Conservation (phyloP, 92 coral and sea anemone genomes). For the Palythoa caribaeorum region DNA sequence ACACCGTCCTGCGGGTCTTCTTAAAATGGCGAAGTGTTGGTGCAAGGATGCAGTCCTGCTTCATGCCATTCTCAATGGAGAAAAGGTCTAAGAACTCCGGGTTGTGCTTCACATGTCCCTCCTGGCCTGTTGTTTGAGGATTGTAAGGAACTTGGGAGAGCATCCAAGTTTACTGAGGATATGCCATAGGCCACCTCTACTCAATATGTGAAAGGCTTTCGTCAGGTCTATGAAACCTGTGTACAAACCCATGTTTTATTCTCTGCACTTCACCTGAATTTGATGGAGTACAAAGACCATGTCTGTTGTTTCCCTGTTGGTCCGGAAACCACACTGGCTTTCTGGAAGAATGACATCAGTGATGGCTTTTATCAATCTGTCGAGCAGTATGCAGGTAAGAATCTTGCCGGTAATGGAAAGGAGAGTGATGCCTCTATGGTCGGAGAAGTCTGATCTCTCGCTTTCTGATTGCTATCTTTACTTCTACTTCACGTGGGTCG, state of each 20-base stretch:
- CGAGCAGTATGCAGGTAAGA: background rate
- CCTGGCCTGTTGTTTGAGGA: background rate
- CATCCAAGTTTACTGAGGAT: background rate
- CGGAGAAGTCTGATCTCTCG: too few species aligned
- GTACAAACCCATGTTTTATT: background rate
- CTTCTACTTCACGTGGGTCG: too few species aligned
- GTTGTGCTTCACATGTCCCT: background rate
- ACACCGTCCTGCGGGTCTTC: too few species aligned
- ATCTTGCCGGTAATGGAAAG: background rate
- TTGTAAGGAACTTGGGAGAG: background rate
- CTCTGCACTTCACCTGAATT: background rate
- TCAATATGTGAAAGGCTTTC: background rate
- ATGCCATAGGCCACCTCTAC: background rate
- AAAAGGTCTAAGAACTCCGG: too few species aligned
- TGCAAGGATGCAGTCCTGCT: too few species aligned
- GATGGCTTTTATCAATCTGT: too few species aligned
- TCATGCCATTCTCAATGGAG: too few species aligned
- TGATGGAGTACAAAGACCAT: background rate
- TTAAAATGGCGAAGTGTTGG: too few species aligned
- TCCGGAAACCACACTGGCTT: background rate
- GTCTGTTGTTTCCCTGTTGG: background rate
- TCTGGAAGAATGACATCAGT: too few species aligned
- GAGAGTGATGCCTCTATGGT: slow-evolving; percentile 2
- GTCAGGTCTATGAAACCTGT: background rate
- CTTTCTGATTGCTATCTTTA: too few species aligned